Evolutionary conservation across 2,888 invertebrate species (phyloP).

Genomic region (Macaria notata): DNA sequence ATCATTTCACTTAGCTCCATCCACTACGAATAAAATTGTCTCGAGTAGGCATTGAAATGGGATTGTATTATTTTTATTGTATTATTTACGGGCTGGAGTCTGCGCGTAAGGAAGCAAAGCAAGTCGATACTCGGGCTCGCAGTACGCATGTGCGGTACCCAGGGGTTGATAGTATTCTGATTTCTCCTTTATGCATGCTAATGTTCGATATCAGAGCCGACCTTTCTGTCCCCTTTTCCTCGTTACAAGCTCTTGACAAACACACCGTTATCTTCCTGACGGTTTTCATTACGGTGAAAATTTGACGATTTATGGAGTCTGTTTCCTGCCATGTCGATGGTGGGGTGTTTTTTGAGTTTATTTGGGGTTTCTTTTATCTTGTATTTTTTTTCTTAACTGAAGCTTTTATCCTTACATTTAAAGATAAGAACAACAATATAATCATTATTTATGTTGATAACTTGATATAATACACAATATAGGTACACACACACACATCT

Average conservation of each 20-base stretch:
- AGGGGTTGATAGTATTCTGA: slow-evolving; percentile 69
- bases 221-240: slow-evolving; percentile 49
- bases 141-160: slow-evolving; percentile 72
- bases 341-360: too few species aligned
- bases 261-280: slow-evolving; percentile 35
- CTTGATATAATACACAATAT: too few species aligned
- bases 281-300: slow-evolving; percentile 22
- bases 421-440: too few species aligned
- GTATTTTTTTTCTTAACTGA: too few species aligned
- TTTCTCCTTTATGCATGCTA: slow-evolving; percentile 75
- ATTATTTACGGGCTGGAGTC: slow-evolving; percentile 69
- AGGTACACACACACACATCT: too few species aligned
- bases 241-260: slow-evolving; percentile 46
- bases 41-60: slow-evolving; percentile 56
- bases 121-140: slow-evolving; percentile 59
- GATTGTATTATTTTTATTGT: slow-evolving; percentile 75
- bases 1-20: slow-evolving; percentile 8
- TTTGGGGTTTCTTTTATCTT: too few species aligned
- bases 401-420: too few species aligned
- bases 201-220: slow-evolving; percentile 60
- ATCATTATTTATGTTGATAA: too few species aligned
- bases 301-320: slow-evolving; percentile 16
- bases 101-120: slow-evolving; percentile 54
- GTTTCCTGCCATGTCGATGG: slow-evolving; percentile 11
- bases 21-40: slow-evolving; percentile 10